phyloP scores from a whole-genome alignment of 2,113 vertebrate species.

The Colius striatus region DNA sequence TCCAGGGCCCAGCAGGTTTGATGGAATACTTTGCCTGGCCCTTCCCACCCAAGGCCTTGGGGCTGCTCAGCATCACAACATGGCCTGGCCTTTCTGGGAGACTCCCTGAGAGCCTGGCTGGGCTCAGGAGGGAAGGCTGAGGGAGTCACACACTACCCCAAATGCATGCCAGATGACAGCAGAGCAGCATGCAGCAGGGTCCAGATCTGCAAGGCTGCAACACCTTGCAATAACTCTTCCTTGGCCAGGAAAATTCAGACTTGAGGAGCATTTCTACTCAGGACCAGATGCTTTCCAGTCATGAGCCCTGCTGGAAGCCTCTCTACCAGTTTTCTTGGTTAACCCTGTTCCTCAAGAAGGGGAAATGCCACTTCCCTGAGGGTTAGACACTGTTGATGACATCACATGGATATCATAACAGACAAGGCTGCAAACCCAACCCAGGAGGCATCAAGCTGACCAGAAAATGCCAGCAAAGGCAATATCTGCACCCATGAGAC shows the following conservation, averaged over 20 bases:
- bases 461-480: background rate
- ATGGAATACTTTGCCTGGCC: background rate
- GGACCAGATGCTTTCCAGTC: background rate
- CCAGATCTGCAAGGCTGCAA: background rate
- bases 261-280: background rate
- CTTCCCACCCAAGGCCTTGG: background rate
- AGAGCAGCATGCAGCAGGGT: background rate
- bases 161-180: background rate
- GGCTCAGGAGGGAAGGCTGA: background rate
- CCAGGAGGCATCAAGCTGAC: background rate
- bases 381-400: background rate
- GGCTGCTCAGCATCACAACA: background rate
- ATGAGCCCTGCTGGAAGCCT: background rate
- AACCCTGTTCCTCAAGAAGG: background rate
- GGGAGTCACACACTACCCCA: background rate
- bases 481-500: accelerated
- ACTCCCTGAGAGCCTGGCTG: background rate
- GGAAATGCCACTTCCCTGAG: background rate
- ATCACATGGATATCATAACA: background rate
- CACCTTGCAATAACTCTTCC: background rate
- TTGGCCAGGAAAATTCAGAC: background rate
- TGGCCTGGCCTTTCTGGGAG: background rate
- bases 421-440: background rate
- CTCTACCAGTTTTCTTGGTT: background rate
- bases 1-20: background rate